These are phyloP conservation scores for Drosophila subquinaria DNA, from an alignment of 2,888 invertebrate genomes.

Conservation along the genomic window DNA sequence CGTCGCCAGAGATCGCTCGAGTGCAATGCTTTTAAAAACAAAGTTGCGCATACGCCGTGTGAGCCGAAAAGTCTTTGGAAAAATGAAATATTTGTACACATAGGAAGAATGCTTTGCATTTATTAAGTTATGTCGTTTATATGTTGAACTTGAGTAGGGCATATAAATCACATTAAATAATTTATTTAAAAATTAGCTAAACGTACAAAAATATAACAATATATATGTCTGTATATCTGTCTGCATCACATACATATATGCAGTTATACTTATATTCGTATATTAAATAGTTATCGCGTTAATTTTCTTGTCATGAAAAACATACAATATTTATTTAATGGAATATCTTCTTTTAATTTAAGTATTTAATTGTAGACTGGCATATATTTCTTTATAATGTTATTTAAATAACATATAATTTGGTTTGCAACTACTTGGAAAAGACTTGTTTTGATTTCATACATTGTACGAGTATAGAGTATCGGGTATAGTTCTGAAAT, in stretches of 20 bases:
- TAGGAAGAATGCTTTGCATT: slow-evolving; percentile 56
- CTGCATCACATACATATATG: slow-evolving; percentile 22
- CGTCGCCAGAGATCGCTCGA: slow-evolving; percentile 37
- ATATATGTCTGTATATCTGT: slow-evolving; percentile 44
- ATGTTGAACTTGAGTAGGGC: slow-evolving; percentile 74
- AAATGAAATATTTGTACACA: background rate
- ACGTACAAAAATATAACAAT: slow-evolving; percentile 81
- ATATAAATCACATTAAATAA: slow-evolving; percentile 81
- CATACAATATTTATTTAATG: slow-evolving; percentile 42
- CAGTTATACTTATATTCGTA: slow-evolving; percentile 33
- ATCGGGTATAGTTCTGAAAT: slow-evolving; percentile 16
- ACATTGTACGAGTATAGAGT: slow-evolving; percentile 12
- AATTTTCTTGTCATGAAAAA: slow-evolving; percentile 19
- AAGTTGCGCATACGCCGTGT: slow-evolving; percentile 38
- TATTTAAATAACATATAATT: slow-evolving; percentile 26
- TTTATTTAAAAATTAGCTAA: slow-evolving; percentile 81
- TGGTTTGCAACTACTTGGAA: slow-evolving; percentile 42
- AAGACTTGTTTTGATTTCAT: slow-evolving; percentile 20
- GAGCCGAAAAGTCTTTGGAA: background rate
- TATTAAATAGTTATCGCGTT: slow-evolving; percentile 46
- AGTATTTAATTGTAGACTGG: slow-evolving; percentile 16
- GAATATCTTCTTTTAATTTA: slow-evolving; percentile 38
- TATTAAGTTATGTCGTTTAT: slow-evolving; percentile 57
- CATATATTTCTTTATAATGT: background rate
- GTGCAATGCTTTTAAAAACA: background rate